phyloP scores from a whole-genome alignment of 2,797 vertebrate species.

The Eulemur mongoz region DNA sequence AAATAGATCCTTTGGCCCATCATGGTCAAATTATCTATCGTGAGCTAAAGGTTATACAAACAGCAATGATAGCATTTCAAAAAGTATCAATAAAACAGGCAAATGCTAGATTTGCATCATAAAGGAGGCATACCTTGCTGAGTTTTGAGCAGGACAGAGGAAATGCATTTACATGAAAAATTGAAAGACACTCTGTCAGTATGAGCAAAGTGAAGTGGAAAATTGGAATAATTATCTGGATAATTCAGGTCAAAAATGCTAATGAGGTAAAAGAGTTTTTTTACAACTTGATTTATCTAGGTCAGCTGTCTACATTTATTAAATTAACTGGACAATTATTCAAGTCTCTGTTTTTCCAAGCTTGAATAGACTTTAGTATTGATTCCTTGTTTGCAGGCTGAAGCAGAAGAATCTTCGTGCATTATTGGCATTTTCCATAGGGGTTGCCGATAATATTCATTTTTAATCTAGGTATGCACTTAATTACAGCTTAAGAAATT shows the following conservation, averaged over 20 bases:
- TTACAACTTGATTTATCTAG: constrained; percentile 61
- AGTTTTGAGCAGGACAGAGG: constrained; percentile 12
- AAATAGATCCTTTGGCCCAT: background rate
- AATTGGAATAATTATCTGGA: constrained; percentile 64
- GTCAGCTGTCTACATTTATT: constrained; percentile 65
- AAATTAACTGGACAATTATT: constrained; percentile 69
- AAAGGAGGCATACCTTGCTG: constrained; percentile 48
- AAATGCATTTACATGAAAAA: constrained; percentile 62
- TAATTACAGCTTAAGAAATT: constrained; percentile 41
- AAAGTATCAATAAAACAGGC: constrained; percentile 39
- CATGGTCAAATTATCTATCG: constrained; percentile 33
- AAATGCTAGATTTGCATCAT: constrained; percentile 72
- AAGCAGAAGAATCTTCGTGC: background rate
- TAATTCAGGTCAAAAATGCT: constrained; percentile 66
- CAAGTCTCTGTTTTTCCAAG: constrained; percentile 29
- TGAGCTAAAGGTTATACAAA: constrained; percentile 61
- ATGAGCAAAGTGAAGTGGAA: constrained; percentile 60
- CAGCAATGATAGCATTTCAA: constrained; percentile 32
- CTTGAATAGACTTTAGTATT: constrained; percentile 50
- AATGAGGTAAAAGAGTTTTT: constrained; percentile 60
- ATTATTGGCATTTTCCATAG: constrained; percentile 50
- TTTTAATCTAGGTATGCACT: constrained; percentile 46
- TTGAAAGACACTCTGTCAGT: constrained; percentile 50
- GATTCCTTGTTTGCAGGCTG: constrained; percentile 50
- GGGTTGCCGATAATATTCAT: background rate